Conservation (phyloP, 2,797 vertebrate genomes). For the Lindbergichthys nudifrons region DNA sequence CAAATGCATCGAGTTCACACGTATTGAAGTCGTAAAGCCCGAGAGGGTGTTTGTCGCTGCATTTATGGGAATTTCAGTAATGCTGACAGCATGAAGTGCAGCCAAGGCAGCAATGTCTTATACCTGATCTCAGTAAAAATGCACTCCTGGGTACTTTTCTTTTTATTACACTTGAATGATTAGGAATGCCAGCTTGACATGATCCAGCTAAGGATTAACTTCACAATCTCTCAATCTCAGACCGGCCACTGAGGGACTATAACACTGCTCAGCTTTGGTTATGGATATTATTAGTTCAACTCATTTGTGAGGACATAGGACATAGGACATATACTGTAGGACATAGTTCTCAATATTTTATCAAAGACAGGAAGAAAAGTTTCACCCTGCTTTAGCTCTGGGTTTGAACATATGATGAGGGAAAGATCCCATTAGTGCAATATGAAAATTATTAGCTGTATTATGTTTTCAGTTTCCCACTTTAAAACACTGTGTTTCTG, state of each 20-base stretch:
- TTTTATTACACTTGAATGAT: constrained; percentile 62
- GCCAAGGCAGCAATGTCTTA: constrained; percentile 58
- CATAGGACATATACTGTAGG: too few species aligned
- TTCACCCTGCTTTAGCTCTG: constrained; percentile 2
- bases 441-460: constrained; percentile 41
- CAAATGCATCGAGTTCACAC: constrained; percentile 31
- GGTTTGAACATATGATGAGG: constrained; percentile 38
- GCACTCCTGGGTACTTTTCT: constrained; percentile 51
- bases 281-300: constrained; percentile 28
- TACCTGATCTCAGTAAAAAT: constrained; percentile 61
- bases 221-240: constrained; percentile 52
- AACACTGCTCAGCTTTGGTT: constrained; percentile 45
- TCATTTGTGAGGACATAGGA: constrained; percentile 26
- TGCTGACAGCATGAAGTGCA: constrained; percentile 66
- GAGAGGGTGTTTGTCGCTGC: constrained; percentile 50
- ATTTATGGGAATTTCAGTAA: constrained; percentile 62
- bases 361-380: constrained; percentile 5
- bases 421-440: constrained; percentile 16
- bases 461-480: constrained; percentile 27
- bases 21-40: constrained; percentile 47
- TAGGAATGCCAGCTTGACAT: constrained; percentile 46
- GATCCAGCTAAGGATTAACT: constrained; percentile 54
- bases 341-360: constrained; percentile 25
- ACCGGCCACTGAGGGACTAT: constrained; percentile 19
- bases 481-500: not conserved